phyloP scores from a whole-genome alignment of 1,140 invertebrate species.

The Aphis gossypii region DNA sequence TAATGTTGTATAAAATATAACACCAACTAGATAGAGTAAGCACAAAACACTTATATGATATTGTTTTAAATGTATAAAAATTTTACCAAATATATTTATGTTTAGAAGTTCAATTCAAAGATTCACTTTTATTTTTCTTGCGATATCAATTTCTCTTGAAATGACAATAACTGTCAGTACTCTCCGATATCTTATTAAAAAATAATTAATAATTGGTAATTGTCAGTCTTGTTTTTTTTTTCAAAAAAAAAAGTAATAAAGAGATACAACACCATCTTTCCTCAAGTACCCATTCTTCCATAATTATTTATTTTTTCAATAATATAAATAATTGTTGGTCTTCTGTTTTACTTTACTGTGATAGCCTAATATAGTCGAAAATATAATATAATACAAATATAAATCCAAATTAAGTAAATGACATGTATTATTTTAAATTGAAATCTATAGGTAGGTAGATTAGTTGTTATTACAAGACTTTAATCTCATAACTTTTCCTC shows the following conservation, averaged over 20 bases:
- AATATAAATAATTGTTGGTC: not conserved
- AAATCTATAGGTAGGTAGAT: too few species aligned
- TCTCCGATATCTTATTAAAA: constrained; percentile 66
- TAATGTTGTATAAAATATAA: too few species aligned
- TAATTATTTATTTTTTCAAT: not conserved
- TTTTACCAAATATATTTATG: constrained; percentile 59
- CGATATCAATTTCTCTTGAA: constrained; percentile 69
- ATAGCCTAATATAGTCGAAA: not conserved
- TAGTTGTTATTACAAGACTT: not conserved
- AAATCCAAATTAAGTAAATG: too few species aligned
- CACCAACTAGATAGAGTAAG: too few species aligned
- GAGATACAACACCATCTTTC: too few species aligned
- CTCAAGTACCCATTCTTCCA: too few species aligned
- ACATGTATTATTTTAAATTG: too few species aligned
- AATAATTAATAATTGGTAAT: too few species aligned
- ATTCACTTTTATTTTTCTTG: constrained; percentile 71
- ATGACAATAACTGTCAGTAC: constrained; percentile 72
- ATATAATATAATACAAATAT: not conserved
- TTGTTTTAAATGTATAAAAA: too few species aligned
- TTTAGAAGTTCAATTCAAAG: constrained; percentile 69
- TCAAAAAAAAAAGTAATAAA: not conserved
- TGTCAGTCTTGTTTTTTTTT: too few species aligned
- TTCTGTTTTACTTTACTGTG: not conserved
- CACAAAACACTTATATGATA: too few species aligned
- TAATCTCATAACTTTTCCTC: constrained; percentile 47